Conservation (phyloP, 2,797 vertebrate species). For the Dermochelys coriacea region DNA sequence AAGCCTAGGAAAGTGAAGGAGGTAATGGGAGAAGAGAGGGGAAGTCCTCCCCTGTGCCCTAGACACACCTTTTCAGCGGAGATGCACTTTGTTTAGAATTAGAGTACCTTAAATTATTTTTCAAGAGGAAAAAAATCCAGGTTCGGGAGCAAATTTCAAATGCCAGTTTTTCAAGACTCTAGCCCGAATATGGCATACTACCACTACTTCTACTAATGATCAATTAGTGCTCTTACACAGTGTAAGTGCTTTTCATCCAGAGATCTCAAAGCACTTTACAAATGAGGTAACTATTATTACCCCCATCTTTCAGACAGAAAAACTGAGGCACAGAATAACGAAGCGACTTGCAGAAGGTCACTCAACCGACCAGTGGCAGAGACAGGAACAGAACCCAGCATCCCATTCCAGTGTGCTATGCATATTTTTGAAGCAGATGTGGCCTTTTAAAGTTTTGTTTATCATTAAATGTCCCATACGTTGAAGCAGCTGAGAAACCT, state of each 20-base stretch:
- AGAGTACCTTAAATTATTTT: not conserved
- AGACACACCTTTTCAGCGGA: not conserved
- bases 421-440: not conserved
- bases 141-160: not conserved
- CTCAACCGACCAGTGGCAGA: not conserved
- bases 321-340: not conserved
- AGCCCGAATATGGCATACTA: not conserved
- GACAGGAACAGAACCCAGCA: not conserved
- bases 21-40: not conserved
- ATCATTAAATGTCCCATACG: not conserved
- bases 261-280: not conserved
- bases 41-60: not conserved
- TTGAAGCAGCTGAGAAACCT: not conserved
- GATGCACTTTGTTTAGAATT: not conserved
- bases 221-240: not conserved
- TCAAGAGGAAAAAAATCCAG: not conserved
- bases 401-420: fast-evolving
- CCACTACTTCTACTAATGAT: not conserved
- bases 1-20: not conserved
- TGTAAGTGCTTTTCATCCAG: not conserved
- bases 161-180: not conserved
- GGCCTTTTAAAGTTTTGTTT: fast-evolving
- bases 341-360: not conserved
- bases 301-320: not conserved
- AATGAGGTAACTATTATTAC: not conserved